Base-by-base conservation (phyloP, 2,113 vertebrate species). In the Polypterus bichir region DNA sequence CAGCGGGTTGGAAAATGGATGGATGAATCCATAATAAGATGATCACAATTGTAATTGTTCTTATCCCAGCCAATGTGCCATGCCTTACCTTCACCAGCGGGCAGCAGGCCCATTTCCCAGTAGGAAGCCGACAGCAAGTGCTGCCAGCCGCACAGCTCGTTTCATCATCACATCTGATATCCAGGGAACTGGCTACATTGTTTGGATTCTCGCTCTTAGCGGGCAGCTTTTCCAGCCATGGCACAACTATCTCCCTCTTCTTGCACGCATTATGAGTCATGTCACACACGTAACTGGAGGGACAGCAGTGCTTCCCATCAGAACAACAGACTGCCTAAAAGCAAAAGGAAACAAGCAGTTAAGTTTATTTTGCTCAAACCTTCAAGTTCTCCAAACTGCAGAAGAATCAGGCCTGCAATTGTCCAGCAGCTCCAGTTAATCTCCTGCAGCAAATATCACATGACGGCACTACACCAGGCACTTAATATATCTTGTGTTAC, bases 81-180 rank as follows among this genome's bases (percentile, higher is more conserved):
- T 53, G 46, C 11, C 59, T 61, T 9, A 86, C 86, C 83, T 86
- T 77, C 3, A 79, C 73, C 11, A 86, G 78, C 0, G 87, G 87
- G 68, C 87, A 89, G 79, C 86, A 89, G 63, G 78, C 83, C 87
- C 87, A 88, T 53, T 69, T 62, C 46, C 81, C 81, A 0, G 75
- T 70, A 9, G 57, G 5, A 64, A 84, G 75, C 9, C 67, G 75
- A 54, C 86, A 89, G 76, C 86, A 88, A 48, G 87, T 87, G 3
- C 73, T 73, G 1, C 85, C 83, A 0, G 80, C 49, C 1, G 81
- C 71, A 27, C 87, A 89, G 74, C 76, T 81, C 65, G 62, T 83
- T 44, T 71, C 70, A 48, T 77, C 8, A 61, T 88, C 84, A 60
- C 87, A 88, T 60, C 79, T 81, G 3, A 86, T 67, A 3, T 82